Evolutionary conservation across 2,113 vertebrate genomes (phyloP), one percentile per base, ranked within the genome.

Genomic region (Osmerus eperlanus): DNA sequence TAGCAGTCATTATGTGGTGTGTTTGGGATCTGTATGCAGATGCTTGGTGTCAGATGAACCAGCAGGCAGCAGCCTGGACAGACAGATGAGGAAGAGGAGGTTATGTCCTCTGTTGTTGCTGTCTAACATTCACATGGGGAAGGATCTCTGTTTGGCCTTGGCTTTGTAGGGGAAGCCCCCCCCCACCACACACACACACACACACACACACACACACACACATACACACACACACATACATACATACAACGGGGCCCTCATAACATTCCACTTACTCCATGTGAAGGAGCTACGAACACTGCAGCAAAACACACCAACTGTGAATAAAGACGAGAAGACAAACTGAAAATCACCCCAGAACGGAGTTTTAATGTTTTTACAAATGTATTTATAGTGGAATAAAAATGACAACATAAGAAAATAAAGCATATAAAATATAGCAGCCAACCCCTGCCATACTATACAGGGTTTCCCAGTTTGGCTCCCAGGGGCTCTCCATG

Each of bases 321-420:
- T 69, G 65, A 78, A 68, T 68, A 78, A 65, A 72, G 72, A 68
- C 64, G 63, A 61, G 54, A 73, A 70, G 74, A 69, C 53, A 76
- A 78, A 62, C 36, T 73, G 83, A 60, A 77, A 72, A 64, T 74
- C 36, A 41, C 71, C 58, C 23, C 52, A 73, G 67, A 76, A 71
- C 2, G 11, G 58, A 71, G 66, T 21, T 41, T 25, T 54, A 41
- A 16, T 75, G 63, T 82, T 88, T 82, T 80, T 65, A 75, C 72
- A 82, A 84, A 81, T 80, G 71, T 71, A 78, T 87, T 89, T 84
- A 80, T 75, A 83, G 83, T 83, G 71, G 71, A 82, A 85, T 83
- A 88, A 87, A 89, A 88, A 86, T 67, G 81, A 83, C 77, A 87
- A 86, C 76, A 75, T 81, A 78, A 84, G 66, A 83, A 84, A 87